Conservation (phyloP, 2,888 invertebrate species). For the Melanophora roralis region DNA sequence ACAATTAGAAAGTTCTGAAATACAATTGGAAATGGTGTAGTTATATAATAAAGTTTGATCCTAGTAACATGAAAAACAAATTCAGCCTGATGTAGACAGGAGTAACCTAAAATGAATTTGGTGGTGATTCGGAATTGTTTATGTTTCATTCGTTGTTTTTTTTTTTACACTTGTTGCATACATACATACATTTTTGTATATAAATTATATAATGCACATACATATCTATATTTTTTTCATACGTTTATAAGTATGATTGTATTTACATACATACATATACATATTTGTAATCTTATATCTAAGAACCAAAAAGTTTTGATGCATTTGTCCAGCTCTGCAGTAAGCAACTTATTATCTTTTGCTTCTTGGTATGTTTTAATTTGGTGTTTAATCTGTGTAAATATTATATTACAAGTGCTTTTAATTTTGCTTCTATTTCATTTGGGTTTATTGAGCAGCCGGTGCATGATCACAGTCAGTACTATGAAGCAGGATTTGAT, state of each 20-base stretch:
- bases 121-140: too few relatives aligned
- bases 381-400: conserved; percentile 46
- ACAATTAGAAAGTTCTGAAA: too few relatives aligned
- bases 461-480: conserved; percentile 75
- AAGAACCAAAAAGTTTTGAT: conserved; percentile 27
- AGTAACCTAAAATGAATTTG: too few relatives aligned
- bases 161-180: too few relatives aligned
- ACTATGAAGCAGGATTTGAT: conserved; percentile 74
- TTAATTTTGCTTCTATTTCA: conserved; percentile 30
- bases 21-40: too few relatives aligned
- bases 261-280: background rate
- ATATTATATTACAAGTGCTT: conserved; percentile 53
- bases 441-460: conserved; percentile 67
- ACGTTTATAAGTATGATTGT: conserved; percentile 20
- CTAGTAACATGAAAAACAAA: too few relatives aligned
- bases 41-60: too few relatives aligned
- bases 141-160: too few relatives aligned
- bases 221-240: too few relatives aligned
- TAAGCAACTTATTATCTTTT: background rate
- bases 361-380: conserved; percentile 4
- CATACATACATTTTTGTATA: too few relatives aligned
- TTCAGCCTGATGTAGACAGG: too few relatives aligned
- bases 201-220: background rate
- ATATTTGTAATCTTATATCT: conserved; percentile 15
- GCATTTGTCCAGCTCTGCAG: conserved; percentile 42